These are phyloP conservation scores for Gobius niger DNA, from an alignment of 2,113 vertebrate genomes.

Conservation along the genomic window DNA sequence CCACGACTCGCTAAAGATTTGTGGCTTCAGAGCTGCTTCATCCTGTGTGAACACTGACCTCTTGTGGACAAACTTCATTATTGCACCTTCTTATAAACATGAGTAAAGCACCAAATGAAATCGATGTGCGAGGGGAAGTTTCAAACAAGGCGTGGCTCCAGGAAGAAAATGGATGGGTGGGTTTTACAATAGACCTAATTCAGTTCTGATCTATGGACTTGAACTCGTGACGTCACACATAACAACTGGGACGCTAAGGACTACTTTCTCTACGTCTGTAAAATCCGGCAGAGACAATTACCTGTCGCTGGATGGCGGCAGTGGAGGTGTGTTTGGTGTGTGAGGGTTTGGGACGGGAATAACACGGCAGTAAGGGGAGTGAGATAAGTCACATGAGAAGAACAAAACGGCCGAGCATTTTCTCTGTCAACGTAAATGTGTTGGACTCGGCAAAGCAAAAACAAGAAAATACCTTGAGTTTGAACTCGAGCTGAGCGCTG, in stretches of 20 bases:
- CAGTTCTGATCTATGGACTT: neutral
- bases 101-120: no score
- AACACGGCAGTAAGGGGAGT: constrained; percentile 6
- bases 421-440: neutral
- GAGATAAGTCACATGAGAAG: constrained; percentile 22
- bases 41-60: no score
- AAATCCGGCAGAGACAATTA: constrained; percentile 6
- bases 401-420: neutral
- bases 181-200: neutral
- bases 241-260: neutral
- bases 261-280: neutral
- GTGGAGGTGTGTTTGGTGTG: constrained; percentile 8
- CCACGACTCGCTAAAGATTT: no score
- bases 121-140: no score
- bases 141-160: no score
- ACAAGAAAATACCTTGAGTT: constrained; percentile 85
- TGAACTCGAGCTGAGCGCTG: constrained; percentile 95
- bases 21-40: no score
- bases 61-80: no score
- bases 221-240: neutral
- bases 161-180: no score
- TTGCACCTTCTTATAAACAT: no score
- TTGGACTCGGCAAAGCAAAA: neutral
- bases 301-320: constrained; percentile 48
- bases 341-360: neutral